Conservation (phyloP, 2,888 invertebrate genomes). For the Lobophora halterata region DNA sequence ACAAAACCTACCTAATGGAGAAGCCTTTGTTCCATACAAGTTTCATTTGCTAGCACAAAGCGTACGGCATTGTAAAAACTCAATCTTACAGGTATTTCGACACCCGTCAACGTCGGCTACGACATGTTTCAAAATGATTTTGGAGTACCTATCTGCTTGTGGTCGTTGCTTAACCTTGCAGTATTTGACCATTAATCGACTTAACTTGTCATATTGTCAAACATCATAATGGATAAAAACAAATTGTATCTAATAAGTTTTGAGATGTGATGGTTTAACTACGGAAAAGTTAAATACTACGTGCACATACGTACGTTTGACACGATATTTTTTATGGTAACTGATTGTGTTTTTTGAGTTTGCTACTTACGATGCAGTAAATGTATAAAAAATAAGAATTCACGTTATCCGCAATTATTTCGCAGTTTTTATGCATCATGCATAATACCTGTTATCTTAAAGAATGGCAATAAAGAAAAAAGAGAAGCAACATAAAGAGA, state of each 20-base stretch:
- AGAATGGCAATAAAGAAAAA: too few relatives aligned
- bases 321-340: too few relatives aligned
- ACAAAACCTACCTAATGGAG: constrained; percentile 61
- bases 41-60: constrained; percentile 57
- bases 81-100: constrained; percentile 67
- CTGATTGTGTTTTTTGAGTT: too few relatives aligned
- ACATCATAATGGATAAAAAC: constrained; percentile 14
- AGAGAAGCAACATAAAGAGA: constrained; percentile 7
- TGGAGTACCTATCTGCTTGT: constrained; percentile 42
- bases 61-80: constrained; percentile 56
- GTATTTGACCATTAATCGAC: constrained; percentile 42
- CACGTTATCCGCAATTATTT: too few relatives aligned
- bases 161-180: constrained; percentile 54
- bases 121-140: constrained; percentile 61
- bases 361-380: too few relatives aligned
- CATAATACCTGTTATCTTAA: too few relatives aligned
- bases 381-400: too few relatives aligned
- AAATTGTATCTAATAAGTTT: too few relatives aligned
- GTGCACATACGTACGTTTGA: too few relatives aligned
- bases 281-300: too few relatives aligned
- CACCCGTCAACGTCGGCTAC: constrained; percentile 65
- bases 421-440: too few relatives aligned
- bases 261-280: too few relatives aligned
- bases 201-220: constrained; percentile 44
- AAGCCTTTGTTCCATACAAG: constrained; percentile 62